These are phyloP conservation scores for Drosophila kurseongensis DNA, from an alignment of 1,140 invertebrate genomes.

Conservation along the genomic window DNA sequence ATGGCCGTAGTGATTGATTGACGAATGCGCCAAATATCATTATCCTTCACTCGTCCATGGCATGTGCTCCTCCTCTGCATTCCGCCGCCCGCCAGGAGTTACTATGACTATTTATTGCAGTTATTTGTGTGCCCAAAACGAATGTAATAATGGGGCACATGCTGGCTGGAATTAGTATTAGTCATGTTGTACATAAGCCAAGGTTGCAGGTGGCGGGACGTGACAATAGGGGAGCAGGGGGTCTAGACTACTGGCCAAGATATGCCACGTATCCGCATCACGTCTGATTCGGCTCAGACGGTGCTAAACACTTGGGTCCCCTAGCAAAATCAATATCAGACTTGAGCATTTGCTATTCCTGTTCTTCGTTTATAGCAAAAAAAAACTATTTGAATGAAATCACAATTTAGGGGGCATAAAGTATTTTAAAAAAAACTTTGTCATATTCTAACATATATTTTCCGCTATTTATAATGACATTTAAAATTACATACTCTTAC, in stretches of 20 bases:
- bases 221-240: background rate
- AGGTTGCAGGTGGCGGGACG: conserved; percentile 21
- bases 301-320: conserved; percentile 22
- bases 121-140: conserved; percentile 61
- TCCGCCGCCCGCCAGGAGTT: conserved; percentile 20
- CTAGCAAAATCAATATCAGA: conserved; percentile 65
- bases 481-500: too few species aligned
- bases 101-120: conserved; percentile 73
- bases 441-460: too few species aligned
- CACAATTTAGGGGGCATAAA: too few species aligned
- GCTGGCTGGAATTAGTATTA: conserved; percentile 68
- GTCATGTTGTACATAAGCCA: conserved; percentile 52
- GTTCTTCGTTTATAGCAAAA: background rate
- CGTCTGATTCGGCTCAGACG: conserved; percentile 41
- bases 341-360: conserved; percentile 43
- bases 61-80: conserved; percentile 20
- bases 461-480: too few species aligned
- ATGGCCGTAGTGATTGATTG: conserved; percentile 69
- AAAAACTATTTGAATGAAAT: too few species aligned
- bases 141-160: conserved; percentile 37
- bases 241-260: conserved; percentile 37
- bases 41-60: conserved; percentile 33
- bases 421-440: too few species aligned
- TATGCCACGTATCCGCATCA: conserved; percentile 51
- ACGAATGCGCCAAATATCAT: conserved; percentile 53